These are phyloP conservation scores for Portunus trituberculatus DNA, from an alignment of 1,140 invertebrate genomes.

Conservation along the genomic window DNA sequence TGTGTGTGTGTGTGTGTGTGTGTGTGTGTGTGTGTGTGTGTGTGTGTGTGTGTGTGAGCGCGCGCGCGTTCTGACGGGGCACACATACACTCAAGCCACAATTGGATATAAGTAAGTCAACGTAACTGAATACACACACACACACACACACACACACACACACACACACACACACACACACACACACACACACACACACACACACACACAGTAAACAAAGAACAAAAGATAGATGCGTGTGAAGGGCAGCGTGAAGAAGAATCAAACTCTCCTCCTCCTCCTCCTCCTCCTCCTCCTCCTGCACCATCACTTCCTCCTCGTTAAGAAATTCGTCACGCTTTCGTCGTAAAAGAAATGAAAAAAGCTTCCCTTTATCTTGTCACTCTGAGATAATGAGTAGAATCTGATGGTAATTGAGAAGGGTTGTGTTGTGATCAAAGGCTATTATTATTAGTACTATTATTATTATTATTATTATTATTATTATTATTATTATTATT, in stretches of 20 bases:
- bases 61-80: neutral
- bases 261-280: neutral
- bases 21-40: neutral
- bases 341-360: neutral
- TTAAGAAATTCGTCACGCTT: neutral
- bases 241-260: neutral
- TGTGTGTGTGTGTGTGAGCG: neutral
- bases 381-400: neutral
- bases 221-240: neutral
- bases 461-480: neutral
- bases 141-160: neutral
- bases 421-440: neutral
- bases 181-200: too few relatives aligned
- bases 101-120: too few relatives aligned
- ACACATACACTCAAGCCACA: neutral
- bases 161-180: too few relatives aligned
- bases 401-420: neutral
- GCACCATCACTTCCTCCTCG: neutral
- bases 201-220: neutral
- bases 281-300: neutral
- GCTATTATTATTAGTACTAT: neutral
- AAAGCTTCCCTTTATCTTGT: neutral
- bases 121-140: neutral
- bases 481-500: neutral
- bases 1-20: conserved; percentile 21